Percentiles rank a stretch among this genome's conserved stretches.
phyloP scores from a whole-genome alignment of 64 coral and sea anemone genomes.

The Pocillopora damicornis region DNA sequence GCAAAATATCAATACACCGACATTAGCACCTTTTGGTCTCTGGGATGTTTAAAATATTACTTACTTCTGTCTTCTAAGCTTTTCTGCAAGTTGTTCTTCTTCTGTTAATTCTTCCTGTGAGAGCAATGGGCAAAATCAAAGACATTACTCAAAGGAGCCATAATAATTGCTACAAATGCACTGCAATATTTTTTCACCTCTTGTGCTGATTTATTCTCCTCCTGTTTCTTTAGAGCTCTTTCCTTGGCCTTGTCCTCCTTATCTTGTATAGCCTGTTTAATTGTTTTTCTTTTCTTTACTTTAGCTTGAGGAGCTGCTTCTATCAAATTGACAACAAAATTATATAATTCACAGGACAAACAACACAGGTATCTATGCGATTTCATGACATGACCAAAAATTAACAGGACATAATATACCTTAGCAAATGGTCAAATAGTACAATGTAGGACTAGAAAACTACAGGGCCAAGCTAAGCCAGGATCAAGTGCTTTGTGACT shows the following conservation, averaged over 20 bases:
- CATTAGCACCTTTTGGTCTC: too few relatives aligned
- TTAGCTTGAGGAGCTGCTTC: constrained; percentile 28
- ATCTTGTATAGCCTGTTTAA: constrained; percentile 15
- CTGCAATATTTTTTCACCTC: background rate
- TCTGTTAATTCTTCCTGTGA: constrained; percentile 16
- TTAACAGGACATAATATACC: too few relatives aligned
- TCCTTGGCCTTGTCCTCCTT: constrained; percentile 25
- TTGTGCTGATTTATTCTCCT: background rate
- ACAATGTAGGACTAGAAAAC: too few relatives aligned
- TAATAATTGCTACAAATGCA: background rate
- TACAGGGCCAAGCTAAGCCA: too few relatives aligned
- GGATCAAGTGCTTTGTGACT: too few relatives aligned
- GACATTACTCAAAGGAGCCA: background rate
- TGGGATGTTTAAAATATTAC: background rate
- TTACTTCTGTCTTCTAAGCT: constrained; percentile 34
- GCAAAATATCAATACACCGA: too few relatives aligned
- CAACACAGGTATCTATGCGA: background rate
- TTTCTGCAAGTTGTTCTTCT: constrained; percentile 27
- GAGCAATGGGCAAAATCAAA: background rate
- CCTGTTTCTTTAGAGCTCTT: background rate
- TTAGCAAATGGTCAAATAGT: too few relatives aligned
- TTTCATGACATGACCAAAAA: too few relatives aligned
- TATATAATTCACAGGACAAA: background rate
- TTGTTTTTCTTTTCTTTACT: constrained; percentile 29
- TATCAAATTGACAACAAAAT: background rate